A percentile compares a stretch with the other conserved stretches of the same genome.
Evolutionary conservation across 2,113 vertebrate species (phyloP).

Genomic region (Podarcis cretensis): DNA sequence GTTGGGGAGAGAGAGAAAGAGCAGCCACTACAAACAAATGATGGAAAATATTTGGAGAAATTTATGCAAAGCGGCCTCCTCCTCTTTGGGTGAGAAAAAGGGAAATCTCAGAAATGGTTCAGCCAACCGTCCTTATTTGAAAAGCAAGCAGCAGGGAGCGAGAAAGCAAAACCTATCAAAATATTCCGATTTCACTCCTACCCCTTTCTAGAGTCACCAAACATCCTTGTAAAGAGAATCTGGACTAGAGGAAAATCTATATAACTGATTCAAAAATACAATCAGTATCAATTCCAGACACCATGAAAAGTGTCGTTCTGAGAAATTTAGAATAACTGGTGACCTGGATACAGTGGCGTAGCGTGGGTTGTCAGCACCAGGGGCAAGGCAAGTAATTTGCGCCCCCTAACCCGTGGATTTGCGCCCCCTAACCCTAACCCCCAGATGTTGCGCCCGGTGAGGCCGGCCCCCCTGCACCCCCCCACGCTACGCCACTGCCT

Average conservation of each 20-base stretch:
- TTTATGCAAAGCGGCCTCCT: too few species aligned
- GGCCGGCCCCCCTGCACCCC: too few species aligned
- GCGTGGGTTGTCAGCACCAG: too few species aligned
- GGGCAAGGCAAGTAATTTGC: too few species aligned
- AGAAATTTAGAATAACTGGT: background rate
- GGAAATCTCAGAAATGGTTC: background rate
- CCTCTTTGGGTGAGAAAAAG: too few species aligned
- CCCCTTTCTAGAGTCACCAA: background rate
- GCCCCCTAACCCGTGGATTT: too few species aligned
- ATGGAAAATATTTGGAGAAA: too few species aligned
- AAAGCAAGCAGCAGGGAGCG: background rate
- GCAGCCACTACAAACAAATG: too few species aligned
- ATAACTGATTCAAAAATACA: background rate
- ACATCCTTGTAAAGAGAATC: background rate
- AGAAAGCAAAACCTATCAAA: background rate
- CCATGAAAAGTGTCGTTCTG: background rate
- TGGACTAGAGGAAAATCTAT: background rate
- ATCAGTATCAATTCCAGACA: background rate
- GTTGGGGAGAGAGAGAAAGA: too few species aligned
- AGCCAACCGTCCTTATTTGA: background rate
- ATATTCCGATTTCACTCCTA: background rate
- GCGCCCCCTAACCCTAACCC: too few species aligned
- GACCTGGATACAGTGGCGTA: background rate
- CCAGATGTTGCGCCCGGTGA: too few species aligned
- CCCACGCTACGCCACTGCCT: too few species aligned